Evolutionary conservation across 2,113 vertebrate genomes (phyloP).

Genomic region (Vicugna pacos): DNA sequence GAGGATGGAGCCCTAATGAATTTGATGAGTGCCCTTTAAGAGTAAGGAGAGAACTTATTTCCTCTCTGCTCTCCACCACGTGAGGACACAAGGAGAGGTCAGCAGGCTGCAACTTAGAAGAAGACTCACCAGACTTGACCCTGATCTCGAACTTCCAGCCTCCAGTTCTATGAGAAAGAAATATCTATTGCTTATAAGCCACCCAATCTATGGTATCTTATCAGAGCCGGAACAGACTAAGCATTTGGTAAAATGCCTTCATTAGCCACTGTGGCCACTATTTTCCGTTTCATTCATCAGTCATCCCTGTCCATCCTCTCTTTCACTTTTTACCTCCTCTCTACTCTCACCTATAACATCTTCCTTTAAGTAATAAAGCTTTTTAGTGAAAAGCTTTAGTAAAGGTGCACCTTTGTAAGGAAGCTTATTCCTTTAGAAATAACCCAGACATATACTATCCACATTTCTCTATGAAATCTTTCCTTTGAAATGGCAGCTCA

Average conservation of each 20-base stretch:
- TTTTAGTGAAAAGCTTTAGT: not conserved
- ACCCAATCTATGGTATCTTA: not conserved
- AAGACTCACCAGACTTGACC: not conserved
- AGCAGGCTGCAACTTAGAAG: not conserved
- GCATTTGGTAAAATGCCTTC: not conserved
- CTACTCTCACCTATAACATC: not conserved
- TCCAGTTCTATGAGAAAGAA: not conserved
- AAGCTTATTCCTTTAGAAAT: not conserved
- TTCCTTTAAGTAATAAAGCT: not conserved
- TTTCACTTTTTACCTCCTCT: not conserved
- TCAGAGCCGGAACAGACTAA: not conserved
- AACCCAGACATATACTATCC: not conserved
- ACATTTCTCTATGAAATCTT: constrained; percentile 58
- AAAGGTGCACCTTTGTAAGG: not conserved
- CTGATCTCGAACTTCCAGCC: not conserved
- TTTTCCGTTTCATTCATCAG: not conserved
- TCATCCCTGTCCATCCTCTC: not conserved
- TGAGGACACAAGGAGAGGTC: not conserved
- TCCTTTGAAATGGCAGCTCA: constrained; percentile 31
- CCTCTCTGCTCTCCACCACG: not conserved
- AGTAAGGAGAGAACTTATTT: not conserved
- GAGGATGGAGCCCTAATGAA: not conserved
- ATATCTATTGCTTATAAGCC: not conserved
- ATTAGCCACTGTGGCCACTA: not conserved
- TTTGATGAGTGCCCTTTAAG: not conserved